Base-by-base conservation (phyloP, 1,140 invertebrate species). In the Tetramorium simillimum region DNA sequence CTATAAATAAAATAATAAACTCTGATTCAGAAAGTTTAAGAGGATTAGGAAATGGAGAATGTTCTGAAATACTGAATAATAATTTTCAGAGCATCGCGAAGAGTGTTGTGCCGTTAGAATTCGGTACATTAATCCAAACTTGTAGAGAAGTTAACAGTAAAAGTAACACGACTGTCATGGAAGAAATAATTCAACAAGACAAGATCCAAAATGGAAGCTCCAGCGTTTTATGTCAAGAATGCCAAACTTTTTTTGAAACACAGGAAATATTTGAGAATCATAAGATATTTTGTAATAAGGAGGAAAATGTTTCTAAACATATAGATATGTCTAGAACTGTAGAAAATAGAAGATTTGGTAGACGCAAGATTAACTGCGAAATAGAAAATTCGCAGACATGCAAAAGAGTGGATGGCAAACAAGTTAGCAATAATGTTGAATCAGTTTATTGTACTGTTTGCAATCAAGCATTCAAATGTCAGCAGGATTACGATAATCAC, bases 251-350 rank as follows among this genome's bases (percentile, higher is more conserved):
- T 1, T 92, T 88, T 58, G 82, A 91, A 69, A 89, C 78, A 5
- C 56, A 62, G n/a, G 86, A 92, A 82, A 88, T 76, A 37, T 91
- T 92, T 63, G 87, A 92, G 7, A 89, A 82, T 86, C 91, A 92
- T 56, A 89, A 89, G 85, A 88, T 91, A 10, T 72, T 86, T 18
- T 92, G 87, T 33, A 24, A 56, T 40, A 60, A 67, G 21, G 40
- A 51, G 12, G 72, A 88, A 28, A 40, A 77, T 63, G 9, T 43
- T 10, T 12, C 40, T 14, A 28, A 62, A 28, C 49, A 28, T 21
- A 14, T 60, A 76, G 16, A 40, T 43, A 60, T 33, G 24, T 21
- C 4, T 73, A 69, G 9, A 49, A 80, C 16, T 70, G 7, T 7
- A 10, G 72, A 65, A 21, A 14, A 16, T 37, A 58, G 46, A 69